phyloP scores from a whole-genome alignment of 2,797 vertebrate species.

The Hoplostethus atlanticus region DNA sequence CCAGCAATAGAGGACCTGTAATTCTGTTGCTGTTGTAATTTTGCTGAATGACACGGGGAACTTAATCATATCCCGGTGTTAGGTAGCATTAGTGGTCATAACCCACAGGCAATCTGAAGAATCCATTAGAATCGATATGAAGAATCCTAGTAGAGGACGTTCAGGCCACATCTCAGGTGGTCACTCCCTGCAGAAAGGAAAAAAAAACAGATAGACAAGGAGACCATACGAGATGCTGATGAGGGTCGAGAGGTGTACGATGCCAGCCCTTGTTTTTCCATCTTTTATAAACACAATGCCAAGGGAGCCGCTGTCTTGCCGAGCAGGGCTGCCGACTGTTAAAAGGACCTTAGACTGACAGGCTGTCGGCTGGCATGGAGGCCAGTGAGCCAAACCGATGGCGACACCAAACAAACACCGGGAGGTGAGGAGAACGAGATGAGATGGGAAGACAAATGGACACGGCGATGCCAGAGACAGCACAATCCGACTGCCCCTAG shows the following conservation, averaged over 20 bases:
- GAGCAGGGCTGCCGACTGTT: constrained; percentile 68
- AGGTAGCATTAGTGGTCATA: no score
- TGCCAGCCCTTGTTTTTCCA: constrained; percentile 31
- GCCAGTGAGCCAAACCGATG: constrained; percentile 50
- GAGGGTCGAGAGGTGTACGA: constrained; percentile 48
- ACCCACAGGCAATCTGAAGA: no score
- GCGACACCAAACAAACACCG: constrained; percentile 57
- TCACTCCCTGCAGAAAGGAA: constrained; percentile 12
- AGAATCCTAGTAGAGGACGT: no score
- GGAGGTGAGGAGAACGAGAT: constrained; percentile 40
- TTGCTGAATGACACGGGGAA: no score
- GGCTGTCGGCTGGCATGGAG: constrained; percentile 49
- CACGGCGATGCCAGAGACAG: constrained; percentile 8
- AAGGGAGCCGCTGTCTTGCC: constrained; percentile 60
- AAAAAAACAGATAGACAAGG: constrained; percentile 29
- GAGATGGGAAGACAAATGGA: constrained; percentile 56
- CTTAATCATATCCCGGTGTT: no score
- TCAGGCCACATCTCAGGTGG: not conserved
- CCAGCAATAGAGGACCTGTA: constrained; percentile 20
- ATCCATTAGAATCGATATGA: no score
- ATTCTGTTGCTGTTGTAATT: not conserved
- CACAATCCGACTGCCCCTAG: constrained; percentile 19
- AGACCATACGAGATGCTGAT: constrained; percentile 50
- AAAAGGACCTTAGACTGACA: constrained; percentile 74
- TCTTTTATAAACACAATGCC: constrained; percentile 46